phyloP scores from a whole-genome alignment of 2,888 invertebrate species.

The Bhutanitis thaidina region DNA sequence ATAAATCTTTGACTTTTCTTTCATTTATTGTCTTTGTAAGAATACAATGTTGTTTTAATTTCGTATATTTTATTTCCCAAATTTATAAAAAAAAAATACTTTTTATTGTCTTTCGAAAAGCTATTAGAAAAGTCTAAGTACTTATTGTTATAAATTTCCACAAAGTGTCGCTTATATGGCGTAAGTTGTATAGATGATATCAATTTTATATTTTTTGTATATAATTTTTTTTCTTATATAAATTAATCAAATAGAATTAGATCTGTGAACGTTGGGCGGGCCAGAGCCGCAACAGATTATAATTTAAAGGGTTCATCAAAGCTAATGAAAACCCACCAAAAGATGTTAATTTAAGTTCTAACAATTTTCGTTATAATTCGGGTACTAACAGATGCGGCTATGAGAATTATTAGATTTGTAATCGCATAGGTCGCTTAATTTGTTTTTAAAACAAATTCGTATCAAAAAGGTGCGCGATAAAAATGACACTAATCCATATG shows the following conservation, averaged over 20 bases:
- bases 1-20: conserved; percentile 6
- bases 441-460: conserved; percentile 27
- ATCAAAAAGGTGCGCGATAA: neutral
- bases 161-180: conserved; percentile 47
- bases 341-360: conserved; percentile 39
- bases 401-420: conserved; percentile 28
- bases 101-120: conserved; percentile 38
- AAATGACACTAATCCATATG: neutral
- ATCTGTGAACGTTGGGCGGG: conserved; percentile 44
- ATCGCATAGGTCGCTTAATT: conserved; percentile 26
- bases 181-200: conserved; percentile 67
- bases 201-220: conserved; percentile 76
- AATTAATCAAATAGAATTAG: conserved; percentile 69
- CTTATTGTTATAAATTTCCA: conserved; percentile 66
- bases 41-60: conserved; percentile 31
- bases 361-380: conserved; percentile 20
- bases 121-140: conserved; percentile 51
- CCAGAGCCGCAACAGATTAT: conserved; percentile 25
- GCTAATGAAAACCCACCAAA: conserved; percentile 44
- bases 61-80: conserved; percentile 42
- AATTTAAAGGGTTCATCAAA: conserved; percentile 24
- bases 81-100: conserved; percentile 41
- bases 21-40: conserved; percentile 5
- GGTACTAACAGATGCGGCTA: conserved; percentile 28
- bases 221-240: conserved; percentile 70